Base-by-base conservation (phyloP, 1,140 invertebrate genomes). In the Nasonia vitripennis region DNA sequence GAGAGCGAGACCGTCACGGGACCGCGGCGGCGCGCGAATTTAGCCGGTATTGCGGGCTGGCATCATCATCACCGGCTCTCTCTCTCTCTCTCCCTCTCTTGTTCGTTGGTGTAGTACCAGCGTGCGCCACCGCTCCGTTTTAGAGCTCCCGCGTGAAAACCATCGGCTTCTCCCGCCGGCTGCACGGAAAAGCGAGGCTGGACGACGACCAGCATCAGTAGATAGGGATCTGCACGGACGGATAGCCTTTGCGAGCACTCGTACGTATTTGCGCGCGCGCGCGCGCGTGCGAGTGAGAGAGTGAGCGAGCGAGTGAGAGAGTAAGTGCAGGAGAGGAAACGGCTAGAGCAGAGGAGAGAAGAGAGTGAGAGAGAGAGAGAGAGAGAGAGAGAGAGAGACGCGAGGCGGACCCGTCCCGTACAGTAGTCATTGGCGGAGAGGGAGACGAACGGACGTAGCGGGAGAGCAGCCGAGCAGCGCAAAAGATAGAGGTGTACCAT, bases 91-190 rank as follows among this genome's bases (percentile, higher is more conserved):
- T 73, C 27, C 62, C 71, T 75, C 71, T 74, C 70, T 48, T 12
- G 14, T 51, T 83, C 62, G 41, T 68, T 55, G 17, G 48, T 5
- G 55, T 62, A n/a, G 17, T 62, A n/a, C 31, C 51, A 48, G 48
- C 23, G 23, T 45, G 75, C 85, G 78, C 62, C 78, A 48, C 74
- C 4, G 55, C 80, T 75, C 68, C 68, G n/a, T 55, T 74, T n/a
- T 37, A 79, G 70, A 45, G 68, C 67, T 62, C 55, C 55, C 55
- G 55, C 55, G 55, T 51, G 20, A 62, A 62, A 62, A 62, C n/a
- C 55, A 17, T 51, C 14, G 48, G 5, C 17, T 62, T 62, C 20
- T 62, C 20, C n/a, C 20, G 14, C 20, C 17, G 17, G 55, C 12
- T 55, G 17, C 17, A 55, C 12, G 51, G 51, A 55, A 55, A 55